These are phyloP conservation scores for Orientallactaga sibirica DNA, from an alignment of 2,797 vertebrate genomes.

Conservation along the genomic window DNA sequence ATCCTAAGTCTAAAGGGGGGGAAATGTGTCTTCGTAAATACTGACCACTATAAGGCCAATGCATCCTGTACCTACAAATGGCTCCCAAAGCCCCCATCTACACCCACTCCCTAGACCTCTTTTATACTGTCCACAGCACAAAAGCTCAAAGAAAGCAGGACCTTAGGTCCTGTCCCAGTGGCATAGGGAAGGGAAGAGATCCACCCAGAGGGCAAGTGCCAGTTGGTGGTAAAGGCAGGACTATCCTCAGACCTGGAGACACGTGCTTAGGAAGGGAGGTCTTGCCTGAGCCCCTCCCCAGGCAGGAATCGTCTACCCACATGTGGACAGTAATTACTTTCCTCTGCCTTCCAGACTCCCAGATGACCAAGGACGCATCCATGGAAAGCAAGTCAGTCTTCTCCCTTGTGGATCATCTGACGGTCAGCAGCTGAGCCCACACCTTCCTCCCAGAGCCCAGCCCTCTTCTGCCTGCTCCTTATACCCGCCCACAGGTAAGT, in stretches of 20 bases:
- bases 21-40: neutral
- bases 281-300: neutral
- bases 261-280: neutral
- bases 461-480: neutral
- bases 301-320: neutral
- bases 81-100: neutral
- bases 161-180: neutral
- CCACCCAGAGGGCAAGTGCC: neutral
- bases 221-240: neutral
- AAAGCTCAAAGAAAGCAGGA: neutral
- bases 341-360: neutral
- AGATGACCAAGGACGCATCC: rapidly evolving
- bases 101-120: neutral
- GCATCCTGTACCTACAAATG: neutral
- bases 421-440: neutral
- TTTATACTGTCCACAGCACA: neutral
- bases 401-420: neutral
- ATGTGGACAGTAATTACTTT: neutral
- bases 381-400: neutral
- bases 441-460: neutral
- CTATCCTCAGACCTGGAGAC: neutral
- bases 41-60: neutral
- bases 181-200: rapidly evolving
- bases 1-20: neutral
- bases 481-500: neutral